Conservation (phyloP, 1,140 invertebrate species). For the Zophobas morio region DNA sequence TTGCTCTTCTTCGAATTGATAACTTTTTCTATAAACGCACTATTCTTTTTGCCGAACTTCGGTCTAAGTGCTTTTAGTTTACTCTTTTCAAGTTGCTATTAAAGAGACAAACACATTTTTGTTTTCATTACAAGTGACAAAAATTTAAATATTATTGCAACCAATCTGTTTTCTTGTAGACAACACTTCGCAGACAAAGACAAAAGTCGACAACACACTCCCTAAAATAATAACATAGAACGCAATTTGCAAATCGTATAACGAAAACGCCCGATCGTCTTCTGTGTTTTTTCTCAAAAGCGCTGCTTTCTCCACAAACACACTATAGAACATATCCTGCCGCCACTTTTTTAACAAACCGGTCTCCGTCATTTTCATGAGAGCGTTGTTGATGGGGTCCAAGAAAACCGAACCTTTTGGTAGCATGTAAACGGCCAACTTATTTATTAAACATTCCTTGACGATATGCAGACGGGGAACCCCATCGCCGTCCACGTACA, state of each 20-base stretch:
- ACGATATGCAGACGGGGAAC: constrained; percentile 63
- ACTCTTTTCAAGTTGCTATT: too few species aligned
- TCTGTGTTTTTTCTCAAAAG: neutral
- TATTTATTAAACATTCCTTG: constrained; percentile 65
- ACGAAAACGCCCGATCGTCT: constrained; percentile 19
- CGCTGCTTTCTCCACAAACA: constrained; percentile 10
- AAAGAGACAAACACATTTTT: too few species aligned
- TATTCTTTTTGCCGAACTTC: too few species aligned
- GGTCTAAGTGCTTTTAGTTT: too few species aligned
- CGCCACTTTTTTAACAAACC: constrained; percentile 63
- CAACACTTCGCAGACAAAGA: neutral
- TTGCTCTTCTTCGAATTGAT: neutral
- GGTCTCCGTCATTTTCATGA: constrained; percentile 30
- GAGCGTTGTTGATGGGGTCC: constrained; percentile 41
- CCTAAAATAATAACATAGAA: constrained; percentile 32
- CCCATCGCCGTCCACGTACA: constrained; percentile 34
- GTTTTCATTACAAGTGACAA: too few species aligned
- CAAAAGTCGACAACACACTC: neutral
- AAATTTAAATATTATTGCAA: too few species aligned
- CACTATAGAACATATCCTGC: constrained; percentile 53
- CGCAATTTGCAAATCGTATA: constrained; percentile 39
- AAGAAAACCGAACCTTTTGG: constrained; percentile 50
- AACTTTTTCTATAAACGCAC: neutral
- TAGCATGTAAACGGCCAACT: constrained; percentile 59
- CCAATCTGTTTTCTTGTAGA: neutral